A percentile compares a stretch with the other conserved stretches of the same genome.
Evolutionary conservation across 2,113 vertebrate species (phyloP).

Genomic region (Nerophis ophidion): DNA sequence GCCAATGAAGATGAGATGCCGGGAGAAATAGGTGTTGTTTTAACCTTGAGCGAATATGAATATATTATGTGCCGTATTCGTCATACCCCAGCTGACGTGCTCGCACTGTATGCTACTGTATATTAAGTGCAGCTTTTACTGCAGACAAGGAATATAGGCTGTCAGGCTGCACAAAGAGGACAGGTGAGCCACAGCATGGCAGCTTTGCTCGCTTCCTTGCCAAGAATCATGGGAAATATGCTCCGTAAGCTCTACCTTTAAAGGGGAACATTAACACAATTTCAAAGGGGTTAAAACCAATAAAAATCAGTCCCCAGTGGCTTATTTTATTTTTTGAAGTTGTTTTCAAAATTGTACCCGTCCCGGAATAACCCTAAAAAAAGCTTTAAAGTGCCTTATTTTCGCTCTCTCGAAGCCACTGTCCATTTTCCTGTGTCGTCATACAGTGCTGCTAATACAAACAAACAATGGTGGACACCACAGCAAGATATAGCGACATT

Average conservation of each 20-base stretch:
- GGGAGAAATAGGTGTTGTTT: conserved; percentile 70
- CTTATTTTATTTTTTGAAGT: too few species aligned
- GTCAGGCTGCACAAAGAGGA: conserved; percentile 53
- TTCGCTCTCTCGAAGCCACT: too few species aligned
- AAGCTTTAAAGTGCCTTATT: too few species aligned
- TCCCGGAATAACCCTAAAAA: too few species aligned
- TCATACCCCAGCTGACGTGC: conserved; percentile 41
- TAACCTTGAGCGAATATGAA: conserved; percentile 74
- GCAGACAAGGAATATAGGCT: conserved; percentile 51
- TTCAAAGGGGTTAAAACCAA: too few species aligned
- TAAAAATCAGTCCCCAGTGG: too few species aligned
- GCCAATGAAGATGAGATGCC: conserved; percentile 63
- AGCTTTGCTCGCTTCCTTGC: conserved; percentile 41
- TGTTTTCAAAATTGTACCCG: too few species aligned
- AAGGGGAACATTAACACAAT: too few species aligned
- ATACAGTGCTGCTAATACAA: too few species aligned
- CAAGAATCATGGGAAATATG: conserved; percentile 17
- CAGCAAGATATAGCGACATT: too few species aligned
- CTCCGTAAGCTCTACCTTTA: conserved; percentile 14
- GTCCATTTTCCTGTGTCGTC: too few species aligned
- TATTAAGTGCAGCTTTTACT: conserved; percentile 52
- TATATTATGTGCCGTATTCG: conserved; percentile 61
- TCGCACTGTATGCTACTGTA: conserved; percentile 48
- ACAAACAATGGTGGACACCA: too few species aligned
- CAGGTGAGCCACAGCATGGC: conserved; percentile 48